Evolutionary conservation across 2,113 vertebrate species (phyloP).

Genomic region (Corythaeola cristata): DNA sequence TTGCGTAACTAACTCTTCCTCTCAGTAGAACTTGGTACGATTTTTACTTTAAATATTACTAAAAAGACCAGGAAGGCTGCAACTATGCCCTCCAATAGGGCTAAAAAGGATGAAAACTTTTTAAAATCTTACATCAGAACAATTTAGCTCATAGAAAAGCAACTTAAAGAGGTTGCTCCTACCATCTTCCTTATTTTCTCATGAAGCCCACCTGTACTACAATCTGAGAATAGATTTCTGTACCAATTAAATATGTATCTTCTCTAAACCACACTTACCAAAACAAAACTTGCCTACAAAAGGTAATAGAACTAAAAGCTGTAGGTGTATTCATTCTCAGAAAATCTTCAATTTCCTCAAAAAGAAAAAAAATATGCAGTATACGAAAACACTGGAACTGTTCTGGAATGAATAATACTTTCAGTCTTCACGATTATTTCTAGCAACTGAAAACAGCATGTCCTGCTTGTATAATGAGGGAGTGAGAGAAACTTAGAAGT

Average conservation of each 20-base stretch:
- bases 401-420: slow-evolving; percentile 2
- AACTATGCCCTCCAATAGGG: not conserved
- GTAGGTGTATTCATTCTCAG: not conserved
- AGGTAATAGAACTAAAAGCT: not conserved
- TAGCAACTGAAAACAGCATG: not conserved
- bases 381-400: not conserved
- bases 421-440: slow-evolving; percentile 26
- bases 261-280: not conserved
- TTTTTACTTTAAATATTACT: not conserved
- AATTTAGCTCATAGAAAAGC: not conserved
- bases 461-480: slow-evolving; percentile 35
- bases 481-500: no score
- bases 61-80: not conserved
- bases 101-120: not conserved
- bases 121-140: not conserved
- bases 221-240: not conserved
- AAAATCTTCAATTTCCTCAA: not conserved
- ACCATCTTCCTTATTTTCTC: not conserved
- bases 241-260: not conserved
- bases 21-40: not conserved
- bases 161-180: not conserved
- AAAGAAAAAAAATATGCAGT: not conserved
- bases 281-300: not conserved
- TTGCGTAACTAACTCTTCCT: not conserved
- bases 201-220: not conserved